Evolutionary conservation across 1,140 invertebrate species (phyloP).

Genomic region (Orius insidiosus): DNA sequence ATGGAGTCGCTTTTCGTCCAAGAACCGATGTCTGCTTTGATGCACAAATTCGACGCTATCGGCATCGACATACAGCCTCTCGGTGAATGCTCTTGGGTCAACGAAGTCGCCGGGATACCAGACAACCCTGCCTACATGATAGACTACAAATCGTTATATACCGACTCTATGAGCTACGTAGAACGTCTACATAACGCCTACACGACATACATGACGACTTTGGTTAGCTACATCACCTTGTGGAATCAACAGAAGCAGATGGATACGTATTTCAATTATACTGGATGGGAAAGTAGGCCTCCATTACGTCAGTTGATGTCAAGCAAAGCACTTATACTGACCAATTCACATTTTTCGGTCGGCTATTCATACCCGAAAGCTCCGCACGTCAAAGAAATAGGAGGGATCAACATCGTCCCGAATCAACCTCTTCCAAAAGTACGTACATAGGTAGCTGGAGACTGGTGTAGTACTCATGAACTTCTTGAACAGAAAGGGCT

Average conservation of each 20-base stretch:
- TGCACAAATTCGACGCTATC: constrained; percentile 20
- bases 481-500: no score
- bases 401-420: constrained; percentile 23
- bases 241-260: not conserved
- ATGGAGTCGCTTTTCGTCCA: constrained; percentile 22
- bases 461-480: no score
- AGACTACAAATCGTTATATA: constrained; percentile 9
- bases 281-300: constrained; percentile 16
- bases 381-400: constrained; percentile 23
- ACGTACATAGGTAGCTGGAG: no score
- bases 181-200: constrained; percentile 4
- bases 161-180: constrained; percentile 1
- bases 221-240: not conserved
- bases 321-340: constrained; percentile 16
- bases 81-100: constrained; percentile 2
- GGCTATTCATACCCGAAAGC: constrained; percentile 20
- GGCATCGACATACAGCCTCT: constrained; percentile 13
- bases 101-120: constrained; percentile 11
- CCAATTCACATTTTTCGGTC: constrained; percentile 25
- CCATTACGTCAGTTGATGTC: constrained; percentile 15
- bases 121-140: constrained; percentile 6
- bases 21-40: constrained; percentile 21
- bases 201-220: not conserved
- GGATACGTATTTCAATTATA: constrained; percentile 17
- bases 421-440: constrained; percentile 13